Base-by-base conservation (phyloP, 2,113 vertebrate genomes). In the Apaloderma vittatum region DNA sequence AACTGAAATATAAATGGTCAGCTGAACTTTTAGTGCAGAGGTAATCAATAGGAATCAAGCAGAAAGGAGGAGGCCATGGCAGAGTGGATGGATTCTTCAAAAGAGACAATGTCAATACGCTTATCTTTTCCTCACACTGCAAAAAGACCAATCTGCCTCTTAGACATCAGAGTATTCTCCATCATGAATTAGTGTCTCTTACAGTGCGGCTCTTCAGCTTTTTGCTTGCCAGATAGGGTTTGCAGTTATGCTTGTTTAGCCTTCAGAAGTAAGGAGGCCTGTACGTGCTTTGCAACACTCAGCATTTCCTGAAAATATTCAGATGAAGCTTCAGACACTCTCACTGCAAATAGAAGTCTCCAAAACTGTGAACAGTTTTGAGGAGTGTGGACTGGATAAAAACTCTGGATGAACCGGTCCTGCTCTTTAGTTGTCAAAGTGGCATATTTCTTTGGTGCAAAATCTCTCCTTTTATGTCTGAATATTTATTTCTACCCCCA, bases 41-140 rank as follows among this genome's bases (percentile, higher is more conserved):
- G 83, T 71, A 90, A 93, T 97, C 96, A 88, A 94, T 93, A 94
- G 34, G 51, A 92, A 90, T 81, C 4, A 46, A 83, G 88, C 29
- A 83, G 59, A 91, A 91, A 37, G 68, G 82, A 83, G 82, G 75
- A 90, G 36, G 75, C 37, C 59, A 15, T 62, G 59, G 51, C 74
- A 92, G 59, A 62, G 63, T 74, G 72, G 67, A 93, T 74, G 88
- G 90, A 80, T 87, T 82, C 80, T 94, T 94, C 94, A 94, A 91
- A 93, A 87, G 87, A 82, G 73, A 24, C 68, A 54, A 37, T 52
- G 65, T 95, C 85, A 85, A 88, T 94, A 88, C 3, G 2, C 36
- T 88, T 85, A 46, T 66, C 66, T 92, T 84, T 80, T 85, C 83
- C 68, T 96, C 91, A 85, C 70, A 54, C 76, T 2, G 2, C 58